phyloP scores from a whole-genome alignment of 2,797 vertebrate genomes.

The Halcyon leucocephala region DNA sequence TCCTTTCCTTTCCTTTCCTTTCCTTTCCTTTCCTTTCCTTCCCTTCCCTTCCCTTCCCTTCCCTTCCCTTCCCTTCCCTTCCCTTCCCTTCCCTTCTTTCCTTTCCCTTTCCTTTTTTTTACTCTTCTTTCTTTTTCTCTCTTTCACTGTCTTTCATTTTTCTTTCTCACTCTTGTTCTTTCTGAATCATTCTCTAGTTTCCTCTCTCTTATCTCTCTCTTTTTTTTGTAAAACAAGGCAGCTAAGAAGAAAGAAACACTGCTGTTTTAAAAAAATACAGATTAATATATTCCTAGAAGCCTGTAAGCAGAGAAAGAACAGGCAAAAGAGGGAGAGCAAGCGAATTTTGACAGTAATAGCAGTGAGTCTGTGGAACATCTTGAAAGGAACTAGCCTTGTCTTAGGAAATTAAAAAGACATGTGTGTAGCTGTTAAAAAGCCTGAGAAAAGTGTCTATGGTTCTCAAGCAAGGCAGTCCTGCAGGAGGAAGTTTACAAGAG shows the following conservation, averaged over 20 bases:
- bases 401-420: constrained; percentile 70
- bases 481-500: constrained; percentile 56
- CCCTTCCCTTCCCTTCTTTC: no score
- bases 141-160: rapidly evolving
- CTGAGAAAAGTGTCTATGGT: constrained; percentile 33
- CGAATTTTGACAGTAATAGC: constrained; percentile 42
- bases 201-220: neutral
- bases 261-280: neutral
- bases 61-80: neutral
- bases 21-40: rapidly evolving
- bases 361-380: constrained; percentile 54
- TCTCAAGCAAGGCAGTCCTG: constrained; percentile 4
- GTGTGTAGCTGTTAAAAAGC: constrained; percentile 45
- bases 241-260: neutral
- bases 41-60: rapidly evolving
- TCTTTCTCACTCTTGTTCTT: no score
- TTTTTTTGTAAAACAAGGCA: neutral
- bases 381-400: constrained; percentile 57
- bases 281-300: constrained; percentile 50
- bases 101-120: no score
- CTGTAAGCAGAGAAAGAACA: constrained; percentile 36
- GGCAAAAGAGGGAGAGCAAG: neutral
- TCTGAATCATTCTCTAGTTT: neutral
- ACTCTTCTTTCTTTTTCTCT: neutral
- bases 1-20: no score